Conservation (phyloP, 2,797 vertebrate species). For the Parauchenoglanis punctatus region DNA sequence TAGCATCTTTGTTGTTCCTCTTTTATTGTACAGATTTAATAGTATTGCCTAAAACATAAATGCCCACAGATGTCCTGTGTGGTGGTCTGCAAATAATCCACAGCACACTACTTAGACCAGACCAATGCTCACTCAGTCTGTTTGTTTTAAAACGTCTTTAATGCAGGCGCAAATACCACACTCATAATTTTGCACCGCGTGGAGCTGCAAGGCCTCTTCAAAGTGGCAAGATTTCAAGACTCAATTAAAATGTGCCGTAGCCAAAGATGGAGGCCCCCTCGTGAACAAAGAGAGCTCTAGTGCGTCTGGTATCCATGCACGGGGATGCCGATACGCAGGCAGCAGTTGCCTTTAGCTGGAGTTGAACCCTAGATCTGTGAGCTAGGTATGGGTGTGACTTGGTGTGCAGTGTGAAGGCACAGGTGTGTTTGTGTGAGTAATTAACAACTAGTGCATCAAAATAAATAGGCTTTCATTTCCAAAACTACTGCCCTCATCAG, state of each 20-base stretch:
- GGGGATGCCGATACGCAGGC: conserved; percentile 60
- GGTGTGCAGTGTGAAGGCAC: background rate
- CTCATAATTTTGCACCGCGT: conserved; percentile 51
- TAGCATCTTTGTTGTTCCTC: background rate
- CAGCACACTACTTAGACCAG: background rate
- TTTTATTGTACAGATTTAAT: background rate
- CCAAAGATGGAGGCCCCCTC: conserved; percentile 59
- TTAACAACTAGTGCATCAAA: conserved; percentile 29
- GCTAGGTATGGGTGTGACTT: conserved; percentile 24
- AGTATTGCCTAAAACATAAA: background rate
- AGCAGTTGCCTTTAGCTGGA: conserved; percentile 66
- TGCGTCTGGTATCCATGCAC: conserved; percentile 66
- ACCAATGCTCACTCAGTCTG: background rate
- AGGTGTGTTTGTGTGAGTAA: conserved; percentile 30
- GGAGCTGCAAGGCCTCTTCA: conserved; percentile 52
- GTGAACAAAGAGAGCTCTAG: conserved; percentile 36
- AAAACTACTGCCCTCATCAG: conserved; percentile 6
- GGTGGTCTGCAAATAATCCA: conserved; percentile 1
- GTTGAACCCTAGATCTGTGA: conserved; percentile 70
- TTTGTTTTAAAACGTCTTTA: conserved; percentile 61
- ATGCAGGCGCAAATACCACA: conserved; percentile 58
- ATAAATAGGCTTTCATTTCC: conserved; percentile 55
- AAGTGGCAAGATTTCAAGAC: conserved; percentile 55
- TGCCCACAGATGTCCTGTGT: background rate
- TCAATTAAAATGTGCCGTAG: conserved; percentile 54